phyloP scores from a whole-genome alignment of 1,140 invertebrate genomes.

The Atta colombica region DNA sequence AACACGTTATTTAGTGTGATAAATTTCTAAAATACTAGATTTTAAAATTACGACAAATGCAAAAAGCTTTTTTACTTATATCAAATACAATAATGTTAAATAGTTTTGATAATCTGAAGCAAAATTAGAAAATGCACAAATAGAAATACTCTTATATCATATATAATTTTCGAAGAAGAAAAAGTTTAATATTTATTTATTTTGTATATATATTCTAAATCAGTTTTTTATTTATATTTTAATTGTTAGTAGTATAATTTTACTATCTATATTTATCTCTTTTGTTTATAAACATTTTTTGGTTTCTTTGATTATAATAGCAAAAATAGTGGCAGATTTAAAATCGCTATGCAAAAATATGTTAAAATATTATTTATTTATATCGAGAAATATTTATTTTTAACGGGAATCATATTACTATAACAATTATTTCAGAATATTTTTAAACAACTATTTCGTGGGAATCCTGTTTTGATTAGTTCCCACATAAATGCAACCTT shows the following conservation, averaged over 20 bases:
- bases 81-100: background rate
- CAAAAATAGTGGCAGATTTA: background rate
- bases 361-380: background rate
- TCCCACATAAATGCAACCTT: constrained; percentile 25
- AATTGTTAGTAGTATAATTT: background rate
- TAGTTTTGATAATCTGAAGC: background rate
- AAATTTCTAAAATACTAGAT: background rate
- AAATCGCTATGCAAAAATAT: background rate
- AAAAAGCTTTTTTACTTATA: background rate
- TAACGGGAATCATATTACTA: background rate
- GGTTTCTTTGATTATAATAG: background rate
- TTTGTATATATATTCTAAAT: constrained; percentile 5
- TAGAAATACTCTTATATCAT: background rate
- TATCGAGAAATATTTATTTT: background rate
- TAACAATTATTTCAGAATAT: background rate
- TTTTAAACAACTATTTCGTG: background rate
- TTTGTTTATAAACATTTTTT: background rate
- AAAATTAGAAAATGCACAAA: background rate
- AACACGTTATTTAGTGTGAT: background rate
- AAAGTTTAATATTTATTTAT: background rate
- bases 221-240: background rate
- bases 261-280: background rate
- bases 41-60: background rate
- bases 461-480: background rate
- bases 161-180: background rate